Conservation (phyloP, 1,140 invertebrate genomes). For the Aphelenchoides besseyi region DNA sequence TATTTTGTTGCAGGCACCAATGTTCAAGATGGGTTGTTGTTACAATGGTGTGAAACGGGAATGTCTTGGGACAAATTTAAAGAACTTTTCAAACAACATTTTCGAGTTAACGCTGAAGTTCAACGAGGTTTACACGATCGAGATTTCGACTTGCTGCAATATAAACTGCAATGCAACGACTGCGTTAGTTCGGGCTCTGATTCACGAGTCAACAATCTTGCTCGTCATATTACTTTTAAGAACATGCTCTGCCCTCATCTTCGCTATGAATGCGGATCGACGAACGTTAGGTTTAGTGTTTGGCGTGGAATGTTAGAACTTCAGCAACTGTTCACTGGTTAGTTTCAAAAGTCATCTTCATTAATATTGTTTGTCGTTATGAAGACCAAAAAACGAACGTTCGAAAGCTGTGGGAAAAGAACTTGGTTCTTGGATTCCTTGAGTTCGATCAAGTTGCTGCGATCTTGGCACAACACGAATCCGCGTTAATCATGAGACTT, state of each 20-base stretch:
- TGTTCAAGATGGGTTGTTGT: conserved; percentile 48
- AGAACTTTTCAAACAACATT: conserved; percentile 48
- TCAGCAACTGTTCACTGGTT: conserved; percentile 52
- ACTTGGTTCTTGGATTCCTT: conserved; percentile 55
- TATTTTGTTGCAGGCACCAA: conserved; percentile 38
- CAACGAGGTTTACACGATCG: conserved; percentile 38
- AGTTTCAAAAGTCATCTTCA: no score
- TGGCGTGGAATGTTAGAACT: conserved; percentile 62
- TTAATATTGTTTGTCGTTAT: no score
- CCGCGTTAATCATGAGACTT: conserved; percentile 57
- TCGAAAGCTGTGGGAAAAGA: conserved; percentile 59
- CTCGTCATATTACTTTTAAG: conserved; percentile 40
- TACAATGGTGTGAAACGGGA: conserved; percentile 49
- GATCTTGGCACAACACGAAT: conserved; percentile 47
- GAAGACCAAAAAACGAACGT: conserved; percentile 56
- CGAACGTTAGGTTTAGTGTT: conserved; percentile 61
- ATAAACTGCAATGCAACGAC: conserved; percentile 53
- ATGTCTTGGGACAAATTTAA: conserved; percentile 54
- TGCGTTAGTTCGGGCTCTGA: conserved; percentile 15
- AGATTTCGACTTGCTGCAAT: conserved; percentile 52
- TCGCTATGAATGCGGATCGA: conserved; percentile 59
- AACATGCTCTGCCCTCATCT: conserved; percentile 59
- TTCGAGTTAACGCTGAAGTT: conserved; percentile 52
- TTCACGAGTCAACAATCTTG: background rate
- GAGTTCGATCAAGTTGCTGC: conserved; percentile 61